Conservation (phyloP, 2,113 vertebrate species). For the Seriola aureovittata region DNA sequence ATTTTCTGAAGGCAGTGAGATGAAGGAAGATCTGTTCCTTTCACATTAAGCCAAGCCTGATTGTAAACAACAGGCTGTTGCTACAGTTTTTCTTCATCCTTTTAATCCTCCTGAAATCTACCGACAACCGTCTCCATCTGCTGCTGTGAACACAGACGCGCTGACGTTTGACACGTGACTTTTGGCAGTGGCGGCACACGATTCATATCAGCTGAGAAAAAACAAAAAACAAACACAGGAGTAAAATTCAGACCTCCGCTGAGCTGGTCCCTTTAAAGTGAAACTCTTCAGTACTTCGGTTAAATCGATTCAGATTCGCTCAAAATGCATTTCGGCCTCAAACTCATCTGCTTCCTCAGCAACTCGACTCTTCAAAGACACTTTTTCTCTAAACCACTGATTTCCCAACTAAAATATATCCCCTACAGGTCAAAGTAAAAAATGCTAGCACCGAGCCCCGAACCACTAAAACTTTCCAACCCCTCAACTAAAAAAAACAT, state of each 20-base stretch:
- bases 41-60: not conserved
- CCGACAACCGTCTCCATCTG: not conserved
- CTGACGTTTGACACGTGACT: not conserved
- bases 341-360: not conserved
- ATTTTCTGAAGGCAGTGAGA: slow-evolving; percentile 31
- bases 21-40: slow-evolving; percentile 32
- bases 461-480: slow-evolving; percentile 4
- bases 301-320: slow-evolving; percentile 30
- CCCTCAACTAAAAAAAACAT: not conserved
- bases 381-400: not conserved
- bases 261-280: slow-evolving; percentile 10
- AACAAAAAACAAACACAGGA: not conserved
- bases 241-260: slow-evolving; percentile 2
- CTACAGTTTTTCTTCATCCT: not conserved
- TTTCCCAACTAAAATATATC: slow-evolving; percentile 7
- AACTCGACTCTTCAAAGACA: not conserved
- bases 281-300: not conserved
- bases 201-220: slow-evolving; percentile 8
- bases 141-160: slow-evolving; percentile 40
- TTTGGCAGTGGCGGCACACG: slow-evolving; percentile 32
- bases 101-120: not conserved
- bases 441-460: slow-evolving; percentile 14
- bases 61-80: not conserved
- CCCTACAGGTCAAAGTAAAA: slow-evolving; percentile 23
- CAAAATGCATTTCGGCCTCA: slow-evolving; percentile 52